Percentiles rank a stretch among this genome's conserved stretches.
Evolutionary conservation across 2,113 vertebrate genomes (phyloP).

Genomic region (Mirza zaza): DNA sequence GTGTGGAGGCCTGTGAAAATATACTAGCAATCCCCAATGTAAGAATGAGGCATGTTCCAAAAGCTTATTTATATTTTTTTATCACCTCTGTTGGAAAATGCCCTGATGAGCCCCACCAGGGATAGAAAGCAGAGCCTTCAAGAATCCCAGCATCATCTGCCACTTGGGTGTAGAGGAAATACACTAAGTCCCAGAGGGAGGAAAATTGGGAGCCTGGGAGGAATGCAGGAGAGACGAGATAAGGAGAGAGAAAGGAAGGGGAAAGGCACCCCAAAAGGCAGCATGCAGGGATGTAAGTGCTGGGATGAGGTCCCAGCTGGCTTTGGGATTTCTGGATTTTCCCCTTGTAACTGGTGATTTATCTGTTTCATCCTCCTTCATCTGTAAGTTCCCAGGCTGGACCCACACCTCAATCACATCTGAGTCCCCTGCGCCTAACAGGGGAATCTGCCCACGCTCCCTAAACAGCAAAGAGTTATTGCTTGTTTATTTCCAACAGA

Average conservation of each 20-base stretch:
- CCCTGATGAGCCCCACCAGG: background rate
- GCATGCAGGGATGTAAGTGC: background rate
- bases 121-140: background rate
- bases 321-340: background rate
- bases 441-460: background rate
- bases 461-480: background rate
- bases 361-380: background rate
- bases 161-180: background rate
- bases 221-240: background rate
- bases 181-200: background rate
- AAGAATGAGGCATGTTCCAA: background rate
- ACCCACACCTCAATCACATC: background rate
- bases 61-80: slow-evolving; percentile 25
- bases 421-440: background rate
- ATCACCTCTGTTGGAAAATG: background rate
- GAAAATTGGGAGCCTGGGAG: background rate
- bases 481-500: background rate
- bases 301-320: background rate
- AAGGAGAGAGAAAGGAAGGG: background rate
- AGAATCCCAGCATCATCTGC: background rate
- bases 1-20: background rate
- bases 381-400: background rate
- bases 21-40: background rate
- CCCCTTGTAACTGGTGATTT: background rate
- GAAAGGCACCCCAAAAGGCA: background rate